These are phyloP conservation scores for Chloropsis hardwickii DNA, from an alignment of 2,113 vertebrate genomes.

Conservation along the genomic window DNA sequence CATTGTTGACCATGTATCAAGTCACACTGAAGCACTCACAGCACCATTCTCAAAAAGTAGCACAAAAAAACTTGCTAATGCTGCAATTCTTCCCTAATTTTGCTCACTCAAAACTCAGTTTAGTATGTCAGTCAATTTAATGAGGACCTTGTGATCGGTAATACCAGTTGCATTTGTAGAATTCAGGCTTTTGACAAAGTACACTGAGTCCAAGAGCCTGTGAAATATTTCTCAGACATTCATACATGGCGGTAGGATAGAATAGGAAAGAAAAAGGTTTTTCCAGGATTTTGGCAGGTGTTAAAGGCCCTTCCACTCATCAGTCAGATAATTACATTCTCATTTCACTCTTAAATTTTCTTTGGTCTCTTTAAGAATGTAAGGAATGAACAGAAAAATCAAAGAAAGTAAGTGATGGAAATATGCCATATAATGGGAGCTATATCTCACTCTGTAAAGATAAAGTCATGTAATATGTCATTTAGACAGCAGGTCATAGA, in stretches of 20 bases:
- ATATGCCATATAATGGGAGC: background rate
- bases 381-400: background rate
- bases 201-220: background rate
- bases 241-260: background rate
- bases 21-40: background rate
- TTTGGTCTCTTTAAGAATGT: background rate
- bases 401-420: background rate
- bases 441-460: background rate
- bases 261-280: background rate
- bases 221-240: background rate
- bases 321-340: background rate
- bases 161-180: background rate
- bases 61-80: background rate
- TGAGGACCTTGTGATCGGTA: background rate
- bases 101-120: background rate
- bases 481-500: background rate
- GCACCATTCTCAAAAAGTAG: background rate
- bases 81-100: background rate
- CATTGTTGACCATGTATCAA: background rate
- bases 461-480: background rate
- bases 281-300: background rate
- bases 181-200: background rate
- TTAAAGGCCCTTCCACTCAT: background rate
- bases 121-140: background rate
- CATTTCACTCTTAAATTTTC: background rate